Conservation (phyloP, 2,113 vertebrate species). For the Neomonachus schauinslandi region DNA sequence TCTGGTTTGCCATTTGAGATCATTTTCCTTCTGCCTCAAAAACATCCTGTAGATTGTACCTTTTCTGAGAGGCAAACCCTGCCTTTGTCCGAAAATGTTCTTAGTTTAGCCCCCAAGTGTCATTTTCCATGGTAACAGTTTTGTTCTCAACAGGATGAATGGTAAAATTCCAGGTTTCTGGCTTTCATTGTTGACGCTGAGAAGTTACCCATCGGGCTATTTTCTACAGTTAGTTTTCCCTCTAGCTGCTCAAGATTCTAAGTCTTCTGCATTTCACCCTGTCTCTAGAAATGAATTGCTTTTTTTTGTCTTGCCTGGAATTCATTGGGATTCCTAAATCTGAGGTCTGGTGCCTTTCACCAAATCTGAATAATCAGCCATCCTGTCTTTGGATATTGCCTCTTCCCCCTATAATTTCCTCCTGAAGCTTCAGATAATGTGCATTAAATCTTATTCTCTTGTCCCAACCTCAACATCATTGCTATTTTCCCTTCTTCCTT, state of each 20-base stretch:
- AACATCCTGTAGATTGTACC: neutral
- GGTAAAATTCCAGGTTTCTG: neutral
- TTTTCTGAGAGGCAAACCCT: neutral
- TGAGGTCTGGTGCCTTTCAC: neutral
- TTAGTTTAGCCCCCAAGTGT: neutral
- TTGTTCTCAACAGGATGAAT: neutral
- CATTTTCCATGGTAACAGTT: neutral
- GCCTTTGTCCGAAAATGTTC: neutral
- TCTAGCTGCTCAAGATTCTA: neutral
- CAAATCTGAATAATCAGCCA: neutral
- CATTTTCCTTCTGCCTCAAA: neutral
- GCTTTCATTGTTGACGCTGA: neutral
- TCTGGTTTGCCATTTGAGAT: neutral
- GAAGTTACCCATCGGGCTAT: neutral
- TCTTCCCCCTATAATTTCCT: neutral
- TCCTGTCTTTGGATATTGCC: neutral
- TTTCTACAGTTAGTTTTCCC: neutral
- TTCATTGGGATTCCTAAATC: neutral
- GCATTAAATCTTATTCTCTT: neutral
- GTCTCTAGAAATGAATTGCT: neutral
- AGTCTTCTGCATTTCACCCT: neutral
- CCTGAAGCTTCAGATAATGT: neutral
- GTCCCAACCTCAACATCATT: neutral
- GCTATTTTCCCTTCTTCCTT: neutral
- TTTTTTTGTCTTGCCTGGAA: neutral